Percentiles rank a stretch among this genome's conserved stretches.
Conservation (phyloP, 1,140 invertebrate genomes). For the Tachypleus tridentatus region DNA sequence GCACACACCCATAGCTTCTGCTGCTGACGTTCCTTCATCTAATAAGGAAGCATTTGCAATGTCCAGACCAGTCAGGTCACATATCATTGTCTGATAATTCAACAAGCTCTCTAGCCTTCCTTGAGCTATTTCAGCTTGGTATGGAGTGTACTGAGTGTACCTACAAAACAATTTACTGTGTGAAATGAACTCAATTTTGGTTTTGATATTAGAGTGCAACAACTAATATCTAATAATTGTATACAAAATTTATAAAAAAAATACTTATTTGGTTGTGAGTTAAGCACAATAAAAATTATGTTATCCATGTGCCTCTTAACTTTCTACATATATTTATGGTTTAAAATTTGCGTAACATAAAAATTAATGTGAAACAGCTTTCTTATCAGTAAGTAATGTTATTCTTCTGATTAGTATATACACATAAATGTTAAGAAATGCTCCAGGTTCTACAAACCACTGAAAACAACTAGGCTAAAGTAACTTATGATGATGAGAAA, state of each 20-base stretch:
- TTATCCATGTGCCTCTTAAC: no score
- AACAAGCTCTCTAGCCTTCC: constrained; percentile 87
- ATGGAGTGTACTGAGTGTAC: constrained; percentile 53
- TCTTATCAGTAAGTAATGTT: no score
- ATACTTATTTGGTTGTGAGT: no score
- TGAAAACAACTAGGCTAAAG: no score
- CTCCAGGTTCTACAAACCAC: no score
- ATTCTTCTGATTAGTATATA: no score
- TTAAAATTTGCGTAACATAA: no score
- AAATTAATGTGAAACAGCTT: no score
- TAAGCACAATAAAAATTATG: no score
- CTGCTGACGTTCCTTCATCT: constrained; percentile 95
- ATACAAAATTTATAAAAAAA: not conserved
- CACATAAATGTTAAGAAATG: no score
- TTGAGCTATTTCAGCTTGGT: constrained; percentile 82
- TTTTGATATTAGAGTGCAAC: not conserved
- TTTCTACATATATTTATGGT: no score
- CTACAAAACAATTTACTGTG: constrained; percentile 31
- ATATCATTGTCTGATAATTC: constrained; percentile 97
- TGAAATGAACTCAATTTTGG: constrained; percentile 2
- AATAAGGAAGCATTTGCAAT: constrained; percentile 92
- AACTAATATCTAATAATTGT: constrained; percentile 4
- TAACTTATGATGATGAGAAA: no score
- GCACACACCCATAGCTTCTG: constrained; percentile 85
- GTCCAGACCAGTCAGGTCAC: constrained; percentile 85